phyloP scores from a whole-genome alignment of 2,113 vertebrate genomes.

The Circaetus gallicus region DNA sequence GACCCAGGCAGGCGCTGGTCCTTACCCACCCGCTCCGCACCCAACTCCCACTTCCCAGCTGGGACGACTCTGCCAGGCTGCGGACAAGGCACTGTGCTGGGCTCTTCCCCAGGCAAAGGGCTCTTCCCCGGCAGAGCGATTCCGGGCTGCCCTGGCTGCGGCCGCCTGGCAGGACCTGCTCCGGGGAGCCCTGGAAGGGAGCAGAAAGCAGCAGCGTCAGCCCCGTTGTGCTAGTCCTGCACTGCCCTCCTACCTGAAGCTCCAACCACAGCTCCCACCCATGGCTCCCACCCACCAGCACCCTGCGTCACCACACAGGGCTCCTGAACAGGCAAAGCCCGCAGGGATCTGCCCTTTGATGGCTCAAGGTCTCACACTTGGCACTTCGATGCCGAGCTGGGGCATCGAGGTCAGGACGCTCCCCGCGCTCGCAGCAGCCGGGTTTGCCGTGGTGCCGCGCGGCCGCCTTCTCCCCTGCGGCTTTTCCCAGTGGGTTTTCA shows the following conservation, averaged over 20 bases:
- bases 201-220: not conserved
- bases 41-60: rapidly evolving
- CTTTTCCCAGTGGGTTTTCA: not conserved
- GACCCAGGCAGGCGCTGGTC: not conserved
- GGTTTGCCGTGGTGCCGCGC: rapidly evolving
- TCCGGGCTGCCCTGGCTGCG: not conserved
- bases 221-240: too few species aligned
- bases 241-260: not conserved
- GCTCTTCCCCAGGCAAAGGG: not conserved
- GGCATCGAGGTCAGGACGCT: not conserved
- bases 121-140: rapidly evolving
- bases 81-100: rapidly evolving
- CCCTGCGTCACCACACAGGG: rapidly evolving
- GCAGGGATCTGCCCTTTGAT: not conserved
- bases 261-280: not conserved
- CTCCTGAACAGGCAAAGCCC: not conserved
- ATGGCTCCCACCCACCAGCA: not conserved
- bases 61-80: not conserved
- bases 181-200: not conserved
- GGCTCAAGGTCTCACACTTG: too few species aligned
- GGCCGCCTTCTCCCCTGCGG: not conserved
- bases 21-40: not conserved
- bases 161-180: not conserved
- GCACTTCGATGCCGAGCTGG: not conserved
- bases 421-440: rapidly evolving